Conservation (phyloP, 37 sponge, comb jelly and placozoan species). For the Beroe ovata region DNA sequence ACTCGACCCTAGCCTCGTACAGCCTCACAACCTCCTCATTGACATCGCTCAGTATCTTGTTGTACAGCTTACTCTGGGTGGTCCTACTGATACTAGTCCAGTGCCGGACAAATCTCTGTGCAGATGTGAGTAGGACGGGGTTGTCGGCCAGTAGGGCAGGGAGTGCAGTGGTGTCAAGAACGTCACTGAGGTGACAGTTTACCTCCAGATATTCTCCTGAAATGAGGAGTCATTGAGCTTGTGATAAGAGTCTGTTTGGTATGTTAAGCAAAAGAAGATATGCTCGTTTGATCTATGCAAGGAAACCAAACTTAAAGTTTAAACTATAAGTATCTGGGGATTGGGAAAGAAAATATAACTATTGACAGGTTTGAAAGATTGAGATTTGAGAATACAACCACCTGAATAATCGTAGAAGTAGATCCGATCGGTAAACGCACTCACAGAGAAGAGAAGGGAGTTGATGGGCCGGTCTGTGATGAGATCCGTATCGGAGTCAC, state of each 20-base stretch:
- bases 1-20: not conserved
- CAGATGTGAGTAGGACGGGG: not conserved
- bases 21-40: slow-evolving; percentile 13
- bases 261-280: too few relatives aligned
- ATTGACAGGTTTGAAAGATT: too few relatives aligned
- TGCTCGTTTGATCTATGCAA: too few relatives aligned
- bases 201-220: slow-evolving; percentile 31
- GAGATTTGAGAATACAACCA: too few relatives aligned
- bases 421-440: slow-evolving; percentile 32
- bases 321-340: too few relatives aligned
- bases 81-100: slow-evolving; percentile 21
- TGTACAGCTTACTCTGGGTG: slow-evolving; percentile 26
- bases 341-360: too few relatives aligned
- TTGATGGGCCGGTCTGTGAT: not conserved
- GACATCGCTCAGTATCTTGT: slow-evolving; percentile 14
- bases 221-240: not conserved
- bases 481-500: not conserved
- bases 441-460: slow-evolving; percentile 28
- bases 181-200: slow-evolving; percentile 5
- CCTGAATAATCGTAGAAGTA: slow-evolving; percentile 56
- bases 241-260: too few relatives aligned
- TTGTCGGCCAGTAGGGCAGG: slow-evolving; percentile 4
- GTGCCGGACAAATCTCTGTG: not conserved
- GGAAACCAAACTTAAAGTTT: too few relatives aligned
- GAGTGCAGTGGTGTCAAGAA: not conserved